These are phyloP conservation scores for Bombus waltoni DNA, from an alignment of 1,140 invertebrate species.

Conservation along the genomic window DNA sequence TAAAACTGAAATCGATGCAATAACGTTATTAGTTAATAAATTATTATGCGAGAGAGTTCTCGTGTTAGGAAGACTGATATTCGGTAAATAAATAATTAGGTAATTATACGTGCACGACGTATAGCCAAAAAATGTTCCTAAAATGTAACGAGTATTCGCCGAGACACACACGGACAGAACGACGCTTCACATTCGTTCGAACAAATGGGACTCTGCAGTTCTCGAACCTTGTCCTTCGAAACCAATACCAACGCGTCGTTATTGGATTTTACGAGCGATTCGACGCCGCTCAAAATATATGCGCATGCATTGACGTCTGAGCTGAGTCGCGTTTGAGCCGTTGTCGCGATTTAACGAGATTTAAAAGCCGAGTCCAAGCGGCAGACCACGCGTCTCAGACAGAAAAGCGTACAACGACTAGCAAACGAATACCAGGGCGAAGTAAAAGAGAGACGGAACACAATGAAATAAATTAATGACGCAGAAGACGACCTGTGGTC, in stretches of 20 bases:
- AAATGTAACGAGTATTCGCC: no score
- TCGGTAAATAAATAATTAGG: no score
- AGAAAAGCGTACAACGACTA: background rate
- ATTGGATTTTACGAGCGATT: slow-evolving; percentile 20
- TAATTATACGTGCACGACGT: no score
- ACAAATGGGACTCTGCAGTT: background rate
- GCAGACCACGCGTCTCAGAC: background rate
- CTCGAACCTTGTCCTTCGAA: slow-evolving; percentile 10
- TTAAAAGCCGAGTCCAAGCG: slow-evolving; percentile 4
- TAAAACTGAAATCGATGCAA: no score
- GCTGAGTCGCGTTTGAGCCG: background rate
- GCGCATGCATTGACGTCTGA: background rate
- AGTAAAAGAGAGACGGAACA: no score
- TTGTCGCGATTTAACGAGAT: slow-evolving; percentile 15
- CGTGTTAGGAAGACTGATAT: no score
- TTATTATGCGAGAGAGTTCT: no score
- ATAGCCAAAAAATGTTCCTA: no score
- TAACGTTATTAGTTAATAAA: no score
- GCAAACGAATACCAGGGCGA: background rate
- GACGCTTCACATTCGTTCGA: background rate
- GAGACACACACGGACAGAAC: no score
- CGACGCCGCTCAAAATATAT: background rate
- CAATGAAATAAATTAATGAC: slow-evolving; percentile 24
- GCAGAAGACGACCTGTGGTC: slow-evolving; percentile 14
- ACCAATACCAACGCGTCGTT: background rate